Base-by-base conservation (phyloP, 2,797 vertebrate genomes). In the Fratercula arctica region DNA sequence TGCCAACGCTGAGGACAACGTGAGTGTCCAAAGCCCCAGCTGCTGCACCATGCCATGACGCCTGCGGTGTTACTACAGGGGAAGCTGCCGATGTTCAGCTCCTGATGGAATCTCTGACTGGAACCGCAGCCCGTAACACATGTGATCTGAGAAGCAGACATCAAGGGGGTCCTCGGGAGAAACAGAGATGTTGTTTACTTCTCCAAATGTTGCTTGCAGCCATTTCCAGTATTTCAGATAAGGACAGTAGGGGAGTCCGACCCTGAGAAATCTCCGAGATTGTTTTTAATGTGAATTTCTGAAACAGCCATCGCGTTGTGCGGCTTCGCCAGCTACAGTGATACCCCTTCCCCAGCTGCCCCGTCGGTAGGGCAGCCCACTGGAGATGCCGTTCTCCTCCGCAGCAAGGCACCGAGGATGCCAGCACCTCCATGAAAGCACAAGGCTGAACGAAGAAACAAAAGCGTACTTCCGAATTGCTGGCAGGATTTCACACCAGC, bases 21-120 rank as follows among this genome's bases (percentile, higher is more conserved):
- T 16, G 26, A 33, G 31, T 0, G 7, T 10, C 26, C 54, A n/a
- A 31, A 64, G 67, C 41, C 43, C 41, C 1, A 0, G 53, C 14
- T 56, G 37, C 56, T 3, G 3, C 3, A 5, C 39, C 2, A 3
- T 20, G 24, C 75, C 2, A 2, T 7, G 57, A 50, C 10, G 0
- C 5, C 56, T 37, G 23, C 3, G 3, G 51, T 2, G 0, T 26
- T 82, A 11, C 31, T 37, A 2, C 53, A 8, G 37, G 37, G 16
- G 15, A 67, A 73, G 37, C 20, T 25, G 24, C 46, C 6, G 4
- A 14, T 6, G 5, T 13, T 45, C 48, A 39, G 56, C 63, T 68
- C 60, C 50, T 7, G 14, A n/a, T 31, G 37, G 56, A 41, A 57
- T 5, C 35, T 8, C 43, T 28, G 17, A 18, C 1, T 4, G 29